Evolutionary conservation across 1,140 invertebrate species (phyloP), one percentile per base, ranked within the genome.

Genomic region (Ceratina australensis): DNA sequence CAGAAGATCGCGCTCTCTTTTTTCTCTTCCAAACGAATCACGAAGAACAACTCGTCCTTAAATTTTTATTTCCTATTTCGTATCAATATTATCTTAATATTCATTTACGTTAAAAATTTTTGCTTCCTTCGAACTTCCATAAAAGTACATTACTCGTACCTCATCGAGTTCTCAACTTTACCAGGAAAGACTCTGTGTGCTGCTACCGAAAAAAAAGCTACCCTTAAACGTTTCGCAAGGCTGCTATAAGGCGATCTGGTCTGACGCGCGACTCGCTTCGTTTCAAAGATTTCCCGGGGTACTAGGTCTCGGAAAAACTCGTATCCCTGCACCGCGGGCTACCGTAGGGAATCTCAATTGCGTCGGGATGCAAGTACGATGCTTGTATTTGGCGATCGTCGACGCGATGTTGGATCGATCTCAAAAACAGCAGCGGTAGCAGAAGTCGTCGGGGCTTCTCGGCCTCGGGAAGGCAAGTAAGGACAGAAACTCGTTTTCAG

Each of bases 401-500:
- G 84, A 3, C 52, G 52, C 52, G n/a, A n/a, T n/a, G 52, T 54
- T 83, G 61, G 78, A 86, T 84, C 86, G 78, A 81, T 68, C 80
- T 86, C 81, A 88, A 89, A 89, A 87, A 61, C 72, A 61, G 54
- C 66, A 63, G 74, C 33, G 20, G 54, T 49, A 42, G 33, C 33
- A 42, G 33, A 42, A 42, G 33, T 42, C 33, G 33, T 42, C 3
- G 33, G 10, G 33, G 10, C 33, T 42, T 10, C 65, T 49, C 63
- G 78, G 78, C 59, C 54, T 67, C 49, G 52, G 52, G 66, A 57
- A 66, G 73, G 71, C 68, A 73, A 79, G 67, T 78, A 78, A 81
- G 83, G 73, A 84, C 79, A 83, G 79, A 81, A 85, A 85, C 83
- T 85, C 72, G 83, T 85, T 85, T 85, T 65, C 79, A 84, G 78